Evolutionary conservation across 2,888 invertebrate genomes (phyloP), one percentile per base, ranked within the genome.

Genomic region (Drosophila phalerata): DNA sequence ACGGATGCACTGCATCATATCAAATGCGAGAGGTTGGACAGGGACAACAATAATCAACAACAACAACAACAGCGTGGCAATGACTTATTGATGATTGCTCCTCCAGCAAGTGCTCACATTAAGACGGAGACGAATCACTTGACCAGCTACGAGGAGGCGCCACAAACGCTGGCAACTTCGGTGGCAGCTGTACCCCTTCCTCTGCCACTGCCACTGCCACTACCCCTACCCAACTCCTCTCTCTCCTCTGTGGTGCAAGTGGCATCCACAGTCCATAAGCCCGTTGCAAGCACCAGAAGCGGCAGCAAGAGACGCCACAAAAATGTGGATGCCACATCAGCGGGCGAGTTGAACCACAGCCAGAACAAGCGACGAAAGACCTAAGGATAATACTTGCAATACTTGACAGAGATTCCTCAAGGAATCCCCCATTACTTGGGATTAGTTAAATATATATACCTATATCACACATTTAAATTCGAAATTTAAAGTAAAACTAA

Each of bases 71-170:
- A 57, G 40, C 11, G 61, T 5, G 83, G 70, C 60, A 91, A 91
- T 37, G 91, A 89, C 74, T 73, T 91, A 13, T 75, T 91, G 0
- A 91, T 92, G 91, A 92, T 92, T 38, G 91, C 89, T 1, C 91
- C 91, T 0, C 43, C 43, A 1, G 58, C 61, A 8, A 15, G 17
- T 37, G 34, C 37, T 0, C 32, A 73, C 1, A 87, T 91, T n/a
- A 91, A 91, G 61, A 79, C 80, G 5, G 91, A 91, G 43, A 32
- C 25, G 4, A 38, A 11, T 0, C 73, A 60, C 6, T 40, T 55
- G 1, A 1, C 37, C 40, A 37, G 56, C 58, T 64, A 52, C 25
- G 73, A 81, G 9, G 78, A 77, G 30, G 1, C 55, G 8, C 34
- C 51, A 13, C 47, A n/a, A 56, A 19, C 37, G 17, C 5, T 42